Evolutionary conservation across 1,140 invertebrate genomes (phyloP).

Genomic region (Epicauta chinensis): DNA sequence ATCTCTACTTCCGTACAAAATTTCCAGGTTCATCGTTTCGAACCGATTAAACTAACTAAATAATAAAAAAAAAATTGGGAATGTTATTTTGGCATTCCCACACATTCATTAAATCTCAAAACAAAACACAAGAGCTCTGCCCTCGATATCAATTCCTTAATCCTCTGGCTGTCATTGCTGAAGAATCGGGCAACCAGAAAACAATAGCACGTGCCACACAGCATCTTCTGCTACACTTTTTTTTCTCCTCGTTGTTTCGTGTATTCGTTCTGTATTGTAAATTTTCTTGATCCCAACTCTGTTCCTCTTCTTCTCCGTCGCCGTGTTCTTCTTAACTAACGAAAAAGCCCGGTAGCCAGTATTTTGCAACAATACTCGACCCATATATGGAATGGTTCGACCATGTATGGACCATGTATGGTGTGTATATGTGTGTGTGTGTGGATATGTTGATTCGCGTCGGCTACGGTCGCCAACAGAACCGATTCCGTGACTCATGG

Average conservation of each 20-base stretch:
- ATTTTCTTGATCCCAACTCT: too few species aligned
- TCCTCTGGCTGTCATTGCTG: too few species aligned
- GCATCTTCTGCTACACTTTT: slow-evolving; percentile 3
- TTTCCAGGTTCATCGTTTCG: too few species aligned
- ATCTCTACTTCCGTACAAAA: too few species aligned
- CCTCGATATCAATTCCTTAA: too few species aligned
- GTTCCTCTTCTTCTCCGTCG: slow-evolving; percentile 10
- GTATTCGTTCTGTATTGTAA: too few species aligned
- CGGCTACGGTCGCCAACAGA: slow-evolving; percentile 31
- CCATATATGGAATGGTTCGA: slow-evolving; percentile 36
- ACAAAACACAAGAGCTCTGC: too few species aligned
- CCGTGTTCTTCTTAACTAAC: slow-evolving; percentile 22
- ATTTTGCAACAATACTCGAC: slow-evolving; percentile 33
- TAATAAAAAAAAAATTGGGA: too few species aligned
- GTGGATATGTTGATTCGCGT: slow-evolving; percentile 3
- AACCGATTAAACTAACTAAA: too few species aligned
- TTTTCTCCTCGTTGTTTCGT: neutral
- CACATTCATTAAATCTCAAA: too few species aligned
- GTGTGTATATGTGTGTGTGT: neutral
- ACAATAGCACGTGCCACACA: slow-evolving; percentile 37
- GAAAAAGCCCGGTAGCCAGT: slow-evolving; percentile 34
- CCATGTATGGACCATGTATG: slow-evolving; percentile 37
- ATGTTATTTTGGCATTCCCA: too few species aligned
- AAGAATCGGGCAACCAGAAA: slow-evolving; percentile 16
- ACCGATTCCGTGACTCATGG: slow-evolving; percentile 33